These are phyloP conservation scores for Rhopilema esculentum DNA, from an alignment of 30 jellyfish, hydroid and myxozoan genomes.

Conservation along the genomic window DNA sequence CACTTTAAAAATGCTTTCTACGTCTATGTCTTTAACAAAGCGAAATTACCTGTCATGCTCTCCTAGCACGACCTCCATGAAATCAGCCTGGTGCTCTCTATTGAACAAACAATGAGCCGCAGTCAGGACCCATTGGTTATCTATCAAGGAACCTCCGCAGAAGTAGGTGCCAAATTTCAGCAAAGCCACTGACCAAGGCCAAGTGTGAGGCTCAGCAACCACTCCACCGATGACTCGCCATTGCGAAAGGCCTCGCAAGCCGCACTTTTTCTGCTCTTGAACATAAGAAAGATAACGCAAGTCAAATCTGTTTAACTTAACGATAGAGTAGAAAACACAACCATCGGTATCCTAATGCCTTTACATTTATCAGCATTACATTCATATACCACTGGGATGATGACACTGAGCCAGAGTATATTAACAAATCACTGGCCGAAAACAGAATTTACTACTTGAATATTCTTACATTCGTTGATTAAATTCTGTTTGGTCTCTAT, in stretches of 20 bases:
- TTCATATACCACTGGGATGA: too few relatives aligned
- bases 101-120: slow-evolving; percentile 69
- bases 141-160: slow-evolving; percentile 77
- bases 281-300: neutral
- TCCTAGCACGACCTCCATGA: slow-evolving; percentile 62
- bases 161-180: slow-evolving; percentile 27
- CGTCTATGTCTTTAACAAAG: neutral
- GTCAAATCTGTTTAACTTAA: neutral
- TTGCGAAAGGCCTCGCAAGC: slow-evolving; percentile 30
- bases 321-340: neutral
- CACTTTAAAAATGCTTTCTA: too few relatives aligned
- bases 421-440: too few relatives aligned
- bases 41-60: slow-evolving; percentile 63
- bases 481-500: too few relatives aligned
- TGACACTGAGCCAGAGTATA: too few relatives aligned
- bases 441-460: too few relatives aligned
- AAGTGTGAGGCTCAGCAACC: slow-evolving; percentile 41
- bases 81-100: slow-evolving; percentile 17
- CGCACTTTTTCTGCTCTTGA: slow-evolving; percentile 17
- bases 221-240: slow-evolving; percentile 63
- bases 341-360: neutral
- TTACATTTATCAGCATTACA: neutral
- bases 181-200: slow-evolving; percentile 74
- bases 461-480: too few relatives aligned
- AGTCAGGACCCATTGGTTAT: slow-evolving; percentile 62